Base-by-base conservation (phyloP, 35 echinoderm and acorn worm genomes). In the Acanthaster planci region DNA sequence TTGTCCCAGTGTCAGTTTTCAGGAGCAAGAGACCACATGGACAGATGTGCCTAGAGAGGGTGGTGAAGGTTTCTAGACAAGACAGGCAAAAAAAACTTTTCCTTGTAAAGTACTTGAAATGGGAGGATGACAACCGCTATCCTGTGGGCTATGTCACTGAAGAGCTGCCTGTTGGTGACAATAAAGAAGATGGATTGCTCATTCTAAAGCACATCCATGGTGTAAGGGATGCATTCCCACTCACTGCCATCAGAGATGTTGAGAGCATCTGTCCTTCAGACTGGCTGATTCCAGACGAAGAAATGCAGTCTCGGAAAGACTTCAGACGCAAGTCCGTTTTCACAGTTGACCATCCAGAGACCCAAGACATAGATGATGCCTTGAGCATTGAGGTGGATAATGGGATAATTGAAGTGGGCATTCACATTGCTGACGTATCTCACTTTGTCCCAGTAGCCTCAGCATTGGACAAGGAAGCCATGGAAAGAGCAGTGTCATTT, bases 351-450 rank as follows among this genome's bases (percentile, higher is more conserved):
- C 85, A 89, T 18, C 77, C 88, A 21, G 91, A 87, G 37, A 80
- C 88, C 30, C 80, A 78, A 56, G 95, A 98, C 37, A 40, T 91
- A 6, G 94, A 97, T 78, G 87, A 87, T 84, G 95, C 91, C 52
- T 40, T 98, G 5, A 93, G 92, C 60, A 77, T 98, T 1, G 14
- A 40, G 4, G 30, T 91, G 8, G 16, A 38, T 1, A 75, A 91
- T 39, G 67, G 68, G 37, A 22, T 8, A 47, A 85, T 37, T 39
- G 52, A 60, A 55, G 86, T 98, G 44, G 95, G 95, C 12, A 78
- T 98, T 76, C 95, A 98, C 78, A 98, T 98, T 77, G 91, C 95
- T 37, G 95, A 98, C 89, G 95, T 94, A 1, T 80, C 87, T 40
- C 93, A 67, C 84, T 98, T 94, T 77, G 76, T 98, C 5, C 18